A percentile compares a stretch with the other conserved stretches of the same genome.
Evolutionary conservation across 2,113 vertebrate genomes (phyloP).

Genomic region (Montifringilla adamsi): DNA sequence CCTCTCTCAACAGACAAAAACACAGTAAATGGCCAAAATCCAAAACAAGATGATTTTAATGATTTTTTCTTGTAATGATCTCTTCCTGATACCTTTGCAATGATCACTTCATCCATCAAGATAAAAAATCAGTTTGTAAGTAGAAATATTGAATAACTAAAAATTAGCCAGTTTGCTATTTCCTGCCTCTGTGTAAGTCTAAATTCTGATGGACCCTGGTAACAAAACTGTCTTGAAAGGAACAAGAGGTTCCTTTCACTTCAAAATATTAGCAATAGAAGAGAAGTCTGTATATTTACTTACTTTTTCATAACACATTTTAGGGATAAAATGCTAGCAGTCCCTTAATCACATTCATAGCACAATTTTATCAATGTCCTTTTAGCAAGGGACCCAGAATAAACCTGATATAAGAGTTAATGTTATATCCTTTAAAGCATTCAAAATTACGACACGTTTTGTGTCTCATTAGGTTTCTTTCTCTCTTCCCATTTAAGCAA

Average conservation of each 20-base stretch:
- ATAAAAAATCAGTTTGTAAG: not conserved
- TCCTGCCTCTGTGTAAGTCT: not conserved
- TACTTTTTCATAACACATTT: not conserved
- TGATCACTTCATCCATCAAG: not conserved
- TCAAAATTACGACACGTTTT: not conserved
- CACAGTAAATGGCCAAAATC: not conserved
- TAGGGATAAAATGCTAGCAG: not conserved
- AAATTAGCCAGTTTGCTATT: not conserved
- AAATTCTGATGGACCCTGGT: not conserved
- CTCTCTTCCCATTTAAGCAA: not conserved
- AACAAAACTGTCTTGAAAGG: not conserved
- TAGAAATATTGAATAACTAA: not conserved
- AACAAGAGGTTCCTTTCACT: not conserved
- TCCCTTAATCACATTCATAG: not conserved
- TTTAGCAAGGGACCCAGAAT: not conserved
- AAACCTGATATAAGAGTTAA: not conserved
- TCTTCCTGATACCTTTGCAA: not conserved
- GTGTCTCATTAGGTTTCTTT: not conserved
- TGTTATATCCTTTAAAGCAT: not conserved
- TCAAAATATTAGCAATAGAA: not conserved
- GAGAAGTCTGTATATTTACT: not conserved
- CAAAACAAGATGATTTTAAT: not conserved
- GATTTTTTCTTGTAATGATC: not conserved
- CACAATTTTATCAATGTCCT: not conserved
- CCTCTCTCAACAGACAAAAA: not conserved